Conservation (phyloP, 2,888 invertebrate genomes). For the Copidosoma aretas region DNA sequence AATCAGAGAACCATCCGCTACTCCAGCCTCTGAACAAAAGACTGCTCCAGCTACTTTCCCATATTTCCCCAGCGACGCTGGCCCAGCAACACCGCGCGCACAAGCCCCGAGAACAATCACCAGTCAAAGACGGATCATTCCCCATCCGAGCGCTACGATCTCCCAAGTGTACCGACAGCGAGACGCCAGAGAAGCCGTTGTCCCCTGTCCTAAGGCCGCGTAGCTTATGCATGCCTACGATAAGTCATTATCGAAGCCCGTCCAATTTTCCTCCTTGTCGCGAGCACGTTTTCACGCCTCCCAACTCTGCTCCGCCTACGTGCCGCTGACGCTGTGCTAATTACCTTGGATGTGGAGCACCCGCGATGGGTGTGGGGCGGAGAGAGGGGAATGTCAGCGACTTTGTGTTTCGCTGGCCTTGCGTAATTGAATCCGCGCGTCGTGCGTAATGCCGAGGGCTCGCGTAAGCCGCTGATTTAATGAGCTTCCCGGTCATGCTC, state of each 20-base stretch:
- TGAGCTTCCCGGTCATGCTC: background rate
- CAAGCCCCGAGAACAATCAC: conserved; percentile 27
- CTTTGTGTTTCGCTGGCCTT: background rate
- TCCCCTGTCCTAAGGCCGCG: background rate
- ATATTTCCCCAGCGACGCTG: conserved; percentile 32
- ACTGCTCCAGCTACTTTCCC: conserved; percentile 34
- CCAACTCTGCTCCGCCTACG: background rate
- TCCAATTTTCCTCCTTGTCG: conserved; percentile 20
- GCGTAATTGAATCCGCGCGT: conserved; percentile 2
- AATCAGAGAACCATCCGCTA: conserved; percentile 23
- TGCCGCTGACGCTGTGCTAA: no score
- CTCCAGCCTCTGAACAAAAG: conserved; percentile 6
- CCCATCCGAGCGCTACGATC: conserved; percentile 24
- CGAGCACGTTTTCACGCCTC: conserved; percentile 8
- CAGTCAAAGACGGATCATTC: conserved; percentile 33
- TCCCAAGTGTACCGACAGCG: conserved; percentile 8
- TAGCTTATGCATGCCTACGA: background rate
- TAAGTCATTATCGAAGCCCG: conserved; percentile 21
- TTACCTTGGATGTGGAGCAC: no score
- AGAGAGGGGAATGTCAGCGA: no score
- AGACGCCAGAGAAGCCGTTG: no score
- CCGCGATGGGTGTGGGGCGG: no score
- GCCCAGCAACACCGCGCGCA: conserved; percentile 2
- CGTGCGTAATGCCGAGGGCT: background rate
- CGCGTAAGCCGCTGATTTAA: conserved; percentile 1